Evolutionary conservation across 2,797 vertebrate species (phyloP).

Genomic region (Manis pentadactyla): DNA sequence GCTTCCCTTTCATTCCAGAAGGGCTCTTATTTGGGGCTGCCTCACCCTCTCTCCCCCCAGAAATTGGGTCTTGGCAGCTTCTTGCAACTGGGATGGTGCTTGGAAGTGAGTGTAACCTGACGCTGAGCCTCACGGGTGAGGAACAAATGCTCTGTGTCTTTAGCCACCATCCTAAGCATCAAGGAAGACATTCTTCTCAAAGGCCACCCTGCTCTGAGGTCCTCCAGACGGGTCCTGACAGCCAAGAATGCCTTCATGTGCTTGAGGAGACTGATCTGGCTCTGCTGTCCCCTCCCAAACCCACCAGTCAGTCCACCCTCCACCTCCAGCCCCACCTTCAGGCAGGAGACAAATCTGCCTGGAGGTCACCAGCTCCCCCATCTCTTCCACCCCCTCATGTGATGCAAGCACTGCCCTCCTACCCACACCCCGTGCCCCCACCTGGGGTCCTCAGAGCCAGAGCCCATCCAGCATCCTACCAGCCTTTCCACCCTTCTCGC

Average conservation of each 20-base stretch:
- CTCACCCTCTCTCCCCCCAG: neutral
- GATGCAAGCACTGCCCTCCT: neutral
- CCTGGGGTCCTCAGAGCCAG: neutral
- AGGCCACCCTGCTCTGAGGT: neutral
- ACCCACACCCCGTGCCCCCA: too few species aligned
- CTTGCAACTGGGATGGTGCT: neutral
- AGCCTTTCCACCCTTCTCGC: neutral
- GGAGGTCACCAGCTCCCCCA: too few species aligned
- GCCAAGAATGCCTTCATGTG: neutral
- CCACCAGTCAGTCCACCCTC: neutral
- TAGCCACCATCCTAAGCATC: neutral
- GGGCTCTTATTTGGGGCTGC: conserved; percentile 34
- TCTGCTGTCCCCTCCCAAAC: neutral
- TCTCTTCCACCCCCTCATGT: too few species aligned
- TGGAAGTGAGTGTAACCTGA: neutral
- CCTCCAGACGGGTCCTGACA: neutral
- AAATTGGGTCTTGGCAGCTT: neutral
- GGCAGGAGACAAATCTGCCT: neutral
- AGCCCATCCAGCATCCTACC: neutral
- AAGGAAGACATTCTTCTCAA: neutral
- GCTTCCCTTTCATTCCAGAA: conserved; percentile 47
- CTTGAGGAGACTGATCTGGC: neutral
- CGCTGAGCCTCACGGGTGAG: neutral
- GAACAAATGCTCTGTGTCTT: neutral
- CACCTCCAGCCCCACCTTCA: neutral